Base-by-base conservation (phyloP, 92 coral and sea anemone species). In the Paramuricea clavata region DNA sequence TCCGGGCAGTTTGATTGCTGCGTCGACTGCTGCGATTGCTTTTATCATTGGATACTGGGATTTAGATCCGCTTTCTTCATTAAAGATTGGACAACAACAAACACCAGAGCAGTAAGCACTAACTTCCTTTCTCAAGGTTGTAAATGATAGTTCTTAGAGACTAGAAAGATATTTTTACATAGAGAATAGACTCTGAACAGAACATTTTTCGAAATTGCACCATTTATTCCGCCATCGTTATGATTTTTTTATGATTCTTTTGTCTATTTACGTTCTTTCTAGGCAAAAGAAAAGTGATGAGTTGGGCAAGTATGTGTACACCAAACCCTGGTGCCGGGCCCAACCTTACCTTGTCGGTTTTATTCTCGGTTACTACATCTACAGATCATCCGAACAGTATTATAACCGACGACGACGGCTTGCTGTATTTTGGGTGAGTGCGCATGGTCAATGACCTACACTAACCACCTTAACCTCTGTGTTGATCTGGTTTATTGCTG, bases 311-410 rank as follows among this genome's bases (percentile, higher is more conserved):
- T 78, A 78, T 78, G 86, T 89, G 1, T 95, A 95, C 81, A 88
- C 76, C 64, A 95, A 95, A 81, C 98, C 98, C 0, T 95, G 92
- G 67, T 95, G 98, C 74, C 97, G 98, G 32, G 91, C 92, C n/a
- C 84, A 97, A 6, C 98, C 98, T 3, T 95, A 95, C 49, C 91
- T 95, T 30, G 97, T 95, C 43, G 98, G 98, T 0, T 88, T 95
- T 62, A 85, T 88, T 21, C 92, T 94, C 22, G 98, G 97, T 0
- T 94, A 94, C 76, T 28, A 90, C 52, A 42, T 94, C 27, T 87
- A 86, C 82, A 31, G 41, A 65, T 11, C 19, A 28, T 65, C 72
- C 16, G 7, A 31, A 27, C 72, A 30, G 30, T 71, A 69, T 19
- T 57, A 30, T 26, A 16, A 60, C 64, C 19, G 69, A 31, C 13